These are phyloP conservation scores for Sinhomidia bicolor DNA, from an alignment of 2,888 invertebrate genomes.

Conservation along the genomic window DNA sequence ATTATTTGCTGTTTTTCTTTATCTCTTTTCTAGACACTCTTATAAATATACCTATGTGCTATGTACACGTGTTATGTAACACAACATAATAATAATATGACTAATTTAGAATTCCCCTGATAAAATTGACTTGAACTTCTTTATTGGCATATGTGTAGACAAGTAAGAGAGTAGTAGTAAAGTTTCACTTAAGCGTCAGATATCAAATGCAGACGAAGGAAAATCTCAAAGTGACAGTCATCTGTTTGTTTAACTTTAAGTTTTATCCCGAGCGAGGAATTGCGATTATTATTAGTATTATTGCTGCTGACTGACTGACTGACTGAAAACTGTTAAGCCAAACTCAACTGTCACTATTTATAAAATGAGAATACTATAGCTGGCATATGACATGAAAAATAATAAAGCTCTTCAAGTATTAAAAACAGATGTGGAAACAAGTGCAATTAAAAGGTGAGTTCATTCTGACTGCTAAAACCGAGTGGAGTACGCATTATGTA, in stretches of 20 bases:
- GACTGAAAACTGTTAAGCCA: slow-evolving; percentile 2
- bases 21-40: neutral
- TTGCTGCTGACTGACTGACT: slow-evolving; percentile 22
- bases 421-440: slow-evolving; percentile 41
- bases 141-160: no score
- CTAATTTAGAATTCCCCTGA: no score
- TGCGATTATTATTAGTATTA: slow-evolving; percentile 18
- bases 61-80: neutral
- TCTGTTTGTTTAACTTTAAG: neutral
- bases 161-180: no score
- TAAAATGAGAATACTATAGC: neutral
- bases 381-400: slow-evolving; percentile 16
- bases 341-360: slow-evolving; percentile 12
- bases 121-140: no score
- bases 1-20: neutral
- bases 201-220: neutral
- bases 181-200: neutral
- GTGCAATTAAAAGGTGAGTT: slow-evolving; percentile 46
- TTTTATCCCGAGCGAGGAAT: slow-evolving; percentile 3
- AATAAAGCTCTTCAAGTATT: slow-evolving; percentile 22
- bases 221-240: slow-evolving; percentile 6
- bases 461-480: neutral
- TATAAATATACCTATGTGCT: no score
- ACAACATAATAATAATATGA: no score
- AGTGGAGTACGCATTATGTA: slow-evolving; percentile 36